Base-by-base conservation (phyloP, 2,888 invertebrate species). In the Silvanus unidentatus region DNA sequence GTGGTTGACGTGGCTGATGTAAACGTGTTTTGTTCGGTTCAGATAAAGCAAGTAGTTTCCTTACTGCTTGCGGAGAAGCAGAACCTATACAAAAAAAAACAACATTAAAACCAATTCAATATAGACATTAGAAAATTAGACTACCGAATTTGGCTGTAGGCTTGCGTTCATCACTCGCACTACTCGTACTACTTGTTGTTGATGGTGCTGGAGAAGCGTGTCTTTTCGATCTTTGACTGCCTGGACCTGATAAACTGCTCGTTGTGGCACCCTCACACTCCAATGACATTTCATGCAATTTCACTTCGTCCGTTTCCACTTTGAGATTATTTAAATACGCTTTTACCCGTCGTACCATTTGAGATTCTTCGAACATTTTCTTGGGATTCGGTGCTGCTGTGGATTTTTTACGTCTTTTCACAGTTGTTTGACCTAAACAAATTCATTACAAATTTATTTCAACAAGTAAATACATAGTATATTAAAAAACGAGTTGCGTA, bases 291-390 rank as follows among this genome's bases (percentile, higher is more conserved):
- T 84, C 83, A 65, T 94, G 92, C 47, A 99, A 75, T 46, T 86
- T 82, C 58, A 90, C 87, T 71, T 98, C 98, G 66, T 97, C 93
- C 9, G 86, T 89, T 59, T 91, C 88, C 4, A 93, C 90, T 60
- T 91, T 87, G 78, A 98, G 83, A 61, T 91, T 88, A 55, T 88
- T 87, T 47, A 99, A 78, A 74, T 99, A 99, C 2, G 97, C 90
- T 70, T 97, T 95, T 3, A 98, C 97, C 44, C 96, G 79, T 22
- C 97, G 80, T 44, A 96, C 95, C 98, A 98, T 98, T 74, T 97
- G 94, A 22, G 97, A 95, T 76, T 97, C 96, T 72, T 97, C 97
- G 71, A 94, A 97, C 95, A 97, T 96, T 72, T 95, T 96, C 74
- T 96, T 96, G 41, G 93, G 91, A 73, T 97, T 96, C 1, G 92